These are phyloP conservation scores for Sericinus montela DNA, from an alignment of 2,888 invertebrate species.

Conservation along the genomic window DNA sequence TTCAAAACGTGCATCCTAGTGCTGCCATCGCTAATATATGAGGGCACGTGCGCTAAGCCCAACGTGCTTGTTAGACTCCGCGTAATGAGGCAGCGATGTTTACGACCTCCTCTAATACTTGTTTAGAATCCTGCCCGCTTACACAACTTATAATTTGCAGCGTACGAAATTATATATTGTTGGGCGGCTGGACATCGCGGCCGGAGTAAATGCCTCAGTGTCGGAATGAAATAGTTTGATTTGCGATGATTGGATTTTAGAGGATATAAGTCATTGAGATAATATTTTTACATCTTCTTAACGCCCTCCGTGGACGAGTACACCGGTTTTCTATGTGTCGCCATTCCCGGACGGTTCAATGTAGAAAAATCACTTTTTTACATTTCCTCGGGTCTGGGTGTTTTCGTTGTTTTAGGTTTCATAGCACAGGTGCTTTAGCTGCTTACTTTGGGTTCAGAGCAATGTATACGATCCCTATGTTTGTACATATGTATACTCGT, in stretches of 20 bases:
- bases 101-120: constrained; percentile 54
- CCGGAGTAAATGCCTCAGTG: background rate
- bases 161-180: constrained; percentile 16
- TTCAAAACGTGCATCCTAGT: constrained; percentile 9
- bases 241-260: constrained; percentile 8
- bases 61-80: constrained; percentile 47
- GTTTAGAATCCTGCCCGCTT: constrained; percentile 32
- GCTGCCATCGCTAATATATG: constrained; percentile 13
- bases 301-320: too few species aligned
- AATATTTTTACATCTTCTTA: too few species aligned
- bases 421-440: too few species aligned
- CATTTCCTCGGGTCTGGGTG: too few species aligned
- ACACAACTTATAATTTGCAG: constrained; percentile 18
- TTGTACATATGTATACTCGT: too few species aligned
- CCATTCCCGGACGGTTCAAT: too few species aligned
- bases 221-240: constrained; percentile 5
- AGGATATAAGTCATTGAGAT: constrained; percentile 3
- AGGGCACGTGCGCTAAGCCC: constrained; percentile 45
- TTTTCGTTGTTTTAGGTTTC: too few species aligned
- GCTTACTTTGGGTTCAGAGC: too few species aligned
- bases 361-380: too few species aligned
- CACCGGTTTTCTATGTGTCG: too few species aligned
- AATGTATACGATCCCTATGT: too few species aligned
- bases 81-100: constrained; percentile 61
- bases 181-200: background rate